Evolutionary conservation across 1,140 invertebrate species (phyloP).

Genomic region (Ectropis grisescens): DNA sequence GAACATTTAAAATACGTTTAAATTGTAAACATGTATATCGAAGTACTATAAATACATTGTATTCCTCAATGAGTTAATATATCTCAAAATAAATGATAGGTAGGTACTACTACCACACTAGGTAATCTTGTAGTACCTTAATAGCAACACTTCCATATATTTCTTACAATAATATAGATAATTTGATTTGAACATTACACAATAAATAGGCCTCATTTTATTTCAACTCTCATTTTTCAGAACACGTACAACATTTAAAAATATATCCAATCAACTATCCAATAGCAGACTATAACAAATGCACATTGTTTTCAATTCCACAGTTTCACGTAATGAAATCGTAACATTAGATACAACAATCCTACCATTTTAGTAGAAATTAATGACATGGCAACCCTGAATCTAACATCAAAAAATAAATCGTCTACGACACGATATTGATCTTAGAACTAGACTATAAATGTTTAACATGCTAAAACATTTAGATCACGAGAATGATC

Average conservation of each 20-base stretch:
- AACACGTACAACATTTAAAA: constrained; percentile 33
- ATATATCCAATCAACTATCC: constrained; percentile 34
- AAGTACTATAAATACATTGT: too few species aligned
- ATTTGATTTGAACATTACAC: neutral
- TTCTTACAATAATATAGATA: neutral
- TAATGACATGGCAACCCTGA: constrained; percentile 45
- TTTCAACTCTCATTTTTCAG: constrained; percentile 8
- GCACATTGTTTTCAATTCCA: constrained; percentile 37
- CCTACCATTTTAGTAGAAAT: constrained; percentile 21
- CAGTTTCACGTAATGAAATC: too few species aligned
- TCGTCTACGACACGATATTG: neutral
- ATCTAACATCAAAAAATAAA: constrained; percentile 14
- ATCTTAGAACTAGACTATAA: too few species aligned
- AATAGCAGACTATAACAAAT: constrained; percentile 50
- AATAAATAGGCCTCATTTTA: constrained; percentile 26
- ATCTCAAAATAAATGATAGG: too few species aligned
- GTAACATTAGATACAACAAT: constrained; percentile 27
- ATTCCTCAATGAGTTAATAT: too few species aligned
- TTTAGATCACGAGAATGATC: too few species aligned
- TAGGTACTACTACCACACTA: too few species aligned
- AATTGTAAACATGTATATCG: too few species aligned
- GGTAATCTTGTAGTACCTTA: too few species aligned
- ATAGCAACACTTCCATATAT: constrained; percentile 10
- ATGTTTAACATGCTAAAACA: too few species aligned
- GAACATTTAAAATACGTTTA: too few species aligned